Conservation (phyloP, 1,140 invertebrate species). For the Drosophila nigrodunni region DNA sequence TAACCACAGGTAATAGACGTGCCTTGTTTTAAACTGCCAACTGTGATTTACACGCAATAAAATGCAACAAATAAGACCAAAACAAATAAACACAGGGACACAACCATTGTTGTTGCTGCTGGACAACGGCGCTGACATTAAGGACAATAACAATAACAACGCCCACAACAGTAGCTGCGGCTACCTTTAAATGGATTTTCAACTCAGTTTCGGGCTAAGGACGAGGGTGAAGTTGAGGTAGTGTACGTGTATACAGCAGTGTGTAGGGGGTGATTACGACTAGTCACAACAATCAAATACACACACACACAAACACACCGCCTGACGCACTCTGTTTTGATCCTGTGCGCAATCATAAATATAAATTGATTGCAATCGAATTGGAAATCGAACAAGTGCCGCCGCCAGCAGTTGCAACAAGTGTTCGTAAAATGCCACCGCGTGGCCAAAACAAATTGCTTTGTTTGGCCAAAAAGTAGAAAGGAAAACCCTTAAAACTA, state of each 20-base stretch:
- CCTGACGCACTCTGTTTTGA: slow-evolving; percentile 16
- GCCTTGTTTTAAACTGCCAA: slow-evolving; percentile 34
- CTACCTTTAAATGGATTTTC: neutral
- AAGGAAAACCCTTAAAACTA: neutral
- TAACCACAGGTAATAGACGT: slow-evolving; percentile 30
- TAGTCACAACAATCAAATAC: slow-evolving; percentile 59
- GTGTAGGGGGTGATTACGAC: slow-evolving; percentile 16
- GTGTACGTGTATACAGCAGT: slow-evolving; percentile 3
- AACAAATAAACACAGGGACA: slow-evolving; percentile 37
- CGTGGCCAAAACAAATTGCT: neutral
- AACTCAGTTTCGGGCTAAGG: neutral
- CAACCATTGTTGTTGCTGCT: neutral
- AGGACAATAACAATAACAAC: slow-evolving; percentile 44
- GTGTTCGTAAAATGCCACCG: slow-evolving; percentile 27
- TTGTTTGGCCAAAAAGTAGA: neutral
- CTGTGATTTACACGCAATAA: slow-evolving; percentile 76
- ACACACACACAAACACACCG: slow-evolving; percentile 3
- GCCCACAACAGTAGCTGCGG: slow-evolving; percentile 44
- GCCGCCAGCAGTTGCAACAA: slow-evolving; percentile 6
- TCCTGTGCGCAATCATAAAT: slow-evolving; percentile 56
- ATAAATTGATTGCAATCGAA: slow-evolving; percentile 55
- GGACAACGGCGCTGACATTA: slow-evolving; percentile 40
- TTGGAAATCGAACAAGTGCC: slow-evolving; percentile 28
- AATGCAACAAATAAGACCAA: slow-evolving; percentile 35
- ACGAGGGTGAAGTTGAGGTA: slow-evolving; percentile 14